Base-by-base conservation (phyloP, 2,113 vertebrate species). In the Malurus elegans region DNA sequence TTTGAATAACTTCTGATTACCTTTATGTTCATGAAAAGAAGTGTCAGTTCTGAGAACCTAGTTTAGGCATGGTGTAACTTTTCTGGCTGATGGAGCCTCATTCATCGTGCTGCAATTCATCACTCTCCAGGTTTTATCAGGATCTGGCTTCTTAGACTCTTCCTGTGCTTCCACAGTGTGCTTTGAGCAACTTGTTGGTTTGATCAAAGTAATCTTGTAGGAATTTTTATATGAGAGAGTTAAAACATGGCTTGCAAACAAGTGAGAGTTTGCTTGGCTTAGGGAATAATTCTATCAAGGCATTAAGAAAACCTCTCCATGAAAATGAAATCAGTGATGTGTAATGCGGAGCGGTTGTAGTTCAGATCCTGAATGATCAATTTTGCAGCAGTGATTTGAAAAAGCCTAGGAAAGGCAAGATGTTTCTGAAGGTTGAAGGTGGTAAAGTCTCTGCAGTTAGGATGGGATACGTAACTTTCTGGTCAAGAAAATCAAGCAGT, bases 391-490 rank as follows among this genome's bases (percentile, higher is more conserved):
- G 12, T 47, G 31, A 47, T 91, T 86, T 79, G 10, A 69, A 38
- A 53, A 42, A 71, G 5, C 50, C 26, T 44, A 47, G 29, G n/a
- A 57, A 32, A 78, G 61, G 11, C 28, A 78, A 72, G 14, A 15
- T 48, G 8, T 26, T 75, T 84, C 61, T 92, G 61, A 40, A 66
- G 8, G 19, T 16, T 69, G 26, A 67, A 42, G 5, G 32, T 73
- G 19, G 31, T 58, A 3, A 67, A 82, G n/a, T 28, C 19, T 65
- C 26, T 18, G 29, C 15, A 70, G 58, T 65, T 88, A 50, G 38
- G 31, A 19, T 1, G 3, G 5, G 38, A 32, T 48, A 20, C 0
- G 1, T 16, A 36, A 14, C 4, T 56, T 72, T 29, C 24, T 69
- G 48, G 8, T 72, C n/a, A 86, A 76, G 20, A 85, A 71, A 40